Conservation (phyloP, 1,140 invertebrate genomes). For the Drosophila suzukii region DNA sequence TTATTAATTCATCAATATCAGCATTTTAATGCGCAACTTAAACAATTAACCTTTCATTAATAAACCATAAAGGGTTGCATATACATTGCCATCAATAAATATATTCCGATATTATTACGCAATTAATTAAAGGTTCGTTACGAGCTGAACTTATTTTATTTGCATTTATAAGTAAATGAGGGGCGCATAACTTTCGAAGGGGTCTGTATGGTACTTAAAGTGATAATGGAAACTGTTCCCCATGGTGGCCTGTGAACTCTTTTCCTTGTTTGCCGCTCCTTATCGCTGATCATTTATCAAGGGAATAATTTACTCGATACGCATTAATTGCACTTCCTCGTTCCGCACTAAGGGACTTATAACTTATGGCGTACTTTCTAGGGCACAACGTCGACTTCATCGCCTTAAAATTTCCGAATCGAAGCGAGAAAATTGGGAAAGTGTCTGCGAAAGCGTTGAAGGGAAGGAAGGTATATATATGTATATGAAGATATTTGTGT, state of each 20-base stretch:
- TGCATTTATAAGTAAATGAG: neutral
- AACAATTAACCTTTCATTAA: neutral
- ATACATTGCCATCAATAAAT: neutral
- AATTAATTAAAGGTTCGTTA: neutral
- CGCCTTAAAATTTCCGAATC: slow-evolving; percentile 12
- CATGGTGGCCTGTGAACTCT: neutral
- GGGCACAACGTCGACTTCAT: neutral
- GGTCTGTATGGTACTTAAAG: neutral
- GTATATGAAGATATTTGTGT: slow-evolving; percentile 4
- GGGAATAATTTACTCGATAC: slow-evolving; percentile 30
- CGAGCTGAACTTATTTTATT: neutral
- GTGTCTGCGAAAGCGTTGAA: neutral
- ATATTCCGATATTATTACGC: neutral
- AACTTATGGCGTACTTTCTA: slow-evolving; percentile 18
- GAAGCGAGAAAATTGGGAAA: slow-evolving; percentile 25
- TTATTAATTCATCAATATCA: slow-evolving; percentile 2
- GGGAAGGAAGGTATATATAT: slow-evolving; percentile 11
- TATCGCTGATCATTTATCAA: slow-evolving; percentile 7
- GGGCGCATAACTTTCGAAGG: neutral
- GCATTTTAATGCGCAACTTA: neutral
- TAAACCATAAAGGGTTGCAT: neutral
- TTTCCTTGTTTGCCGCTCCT: neutral
- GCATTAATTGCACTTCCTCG: slow-evolving; percentile 30
- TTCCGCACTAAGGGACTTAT: slow-evolving; percentile 1
- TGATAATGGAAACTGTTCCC: neutral